These are phyloP conservation scores for Meriones unguiculatus DNA, from an alignment of 2,113 vertebrate species.

Conservation along the genomic window DNA sequence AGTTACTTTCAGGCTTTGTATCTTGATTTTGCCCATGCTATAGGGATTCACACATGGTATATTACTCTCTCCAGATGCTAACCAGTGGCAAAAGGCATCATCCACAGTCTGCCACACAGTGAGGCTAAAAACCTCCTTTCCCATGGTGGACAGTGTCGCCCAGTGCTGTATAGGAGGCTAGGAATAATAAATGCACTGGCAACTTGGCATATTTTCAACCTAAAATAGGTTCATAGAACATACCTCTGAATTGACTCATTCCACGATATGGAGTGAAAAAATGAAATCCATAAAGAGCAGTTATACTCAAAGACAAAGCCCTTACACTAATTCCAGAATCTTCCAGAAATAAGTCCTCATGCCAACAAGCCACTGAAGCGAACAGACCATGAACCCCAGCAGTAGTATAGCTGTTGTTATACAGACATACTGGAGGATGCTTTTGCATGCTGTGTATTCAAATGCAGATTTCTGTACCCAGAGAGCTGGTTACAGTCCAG, in stretches of 20 bases:
- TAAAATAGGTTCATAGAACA: not conserved
- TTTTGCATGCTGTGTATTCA: too few species aligned
- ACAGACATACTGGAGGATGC: not conserved
- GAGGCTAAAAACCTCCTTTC: not conserved
- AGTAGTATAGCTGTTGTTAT: not conserved
- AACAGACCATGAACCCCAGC: not conserved
- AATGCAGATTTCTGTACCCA: too few species aligned
- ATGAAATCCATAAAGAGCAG: not conserved
- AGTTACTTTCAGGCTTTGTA: not conserved
- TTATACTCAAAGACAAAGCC: not conserved
- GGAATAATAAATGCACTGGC: not conserved
- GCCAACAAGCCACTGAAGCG: not conserved
- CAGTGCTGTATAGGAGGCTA: not conserved
- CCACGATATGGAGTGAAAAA: not conserved
- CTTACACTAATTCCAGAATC: not conserved
- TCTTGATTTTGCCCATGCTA: not conserved
- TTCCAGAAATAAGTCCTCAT: constrained; percentile 6
- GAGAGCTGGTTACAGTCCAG: too few species aligned
- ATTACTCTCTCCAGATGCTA: not conserved
- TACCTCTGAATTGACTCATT: not conserved
- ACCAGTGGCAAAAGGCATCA: too few species aligned
- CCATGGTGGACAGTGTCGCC: not conserved
- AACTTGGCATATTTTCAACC: not conserved
- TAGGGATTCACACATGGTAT: not conserved
- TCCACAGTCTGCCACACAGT: too few species aligned